phyloP scores from a whole-genome alignment of 2,113 vertebrate species.

The Pelecanus crispus region DNA sequence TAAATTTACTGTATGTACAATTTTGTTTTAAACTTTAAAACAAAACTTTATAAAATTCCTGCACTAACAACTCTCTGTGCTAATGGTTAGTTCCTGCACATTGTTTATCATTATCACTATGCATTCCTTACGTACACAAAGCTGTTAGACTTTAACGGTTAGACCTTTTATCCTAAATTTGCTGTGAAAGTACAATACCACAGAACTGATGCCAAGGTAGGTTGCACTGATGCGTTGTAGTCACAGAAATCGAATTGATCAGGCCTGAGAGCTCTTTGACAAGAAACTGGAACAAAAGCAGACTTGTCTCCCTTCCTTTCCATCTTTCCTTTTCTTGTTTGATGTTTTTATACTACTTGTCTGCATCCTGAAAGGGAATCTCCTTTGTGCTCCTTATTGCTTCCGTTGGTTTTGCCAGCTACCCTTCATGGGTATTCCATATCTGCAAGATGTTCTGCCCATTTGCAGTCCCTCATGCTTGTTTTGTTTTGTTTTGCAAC shows the following conservation, averaged over 20 bases:
- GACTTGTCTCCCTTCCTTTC: neutral
- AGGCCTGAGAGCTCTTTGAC: neutral
- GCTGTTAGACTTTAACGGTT: neutral
- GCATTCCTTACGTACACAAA: neutral
- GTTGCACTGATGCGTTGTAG: neutral
- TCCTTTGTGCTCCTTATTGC: neutral
- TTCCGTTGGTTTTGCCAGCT: neutral
- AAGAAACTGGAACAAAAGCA: neutral
- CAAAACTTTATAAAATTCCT: neutral
- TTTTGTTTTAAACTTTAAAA: neutral
- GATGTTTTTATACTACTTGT: neutral
- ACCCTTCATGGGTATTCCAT: neutral
- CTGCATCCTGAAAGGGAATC: neutral
- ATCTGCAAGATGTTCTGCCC: neutral
- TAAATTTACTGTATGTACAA: neutral
- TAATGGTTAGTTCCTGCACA: neutral
- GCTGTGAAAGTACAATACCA: neutral
- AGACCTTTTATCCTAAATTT: neutral
- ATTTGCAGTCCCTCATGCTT: neutral
- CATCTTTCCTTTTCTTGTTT: neutral
- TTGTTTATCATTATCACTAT: neutral
- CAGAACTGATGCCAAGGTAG: neutral
- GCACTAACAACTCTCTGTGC: neutral
- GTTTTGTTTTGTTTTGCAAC: neutral
- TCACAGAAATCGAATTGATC: neutral